Evolutionary conservation across 2,888 invertebrate species (phyloP).

Genomic region (Hololepta plana): DNA sequence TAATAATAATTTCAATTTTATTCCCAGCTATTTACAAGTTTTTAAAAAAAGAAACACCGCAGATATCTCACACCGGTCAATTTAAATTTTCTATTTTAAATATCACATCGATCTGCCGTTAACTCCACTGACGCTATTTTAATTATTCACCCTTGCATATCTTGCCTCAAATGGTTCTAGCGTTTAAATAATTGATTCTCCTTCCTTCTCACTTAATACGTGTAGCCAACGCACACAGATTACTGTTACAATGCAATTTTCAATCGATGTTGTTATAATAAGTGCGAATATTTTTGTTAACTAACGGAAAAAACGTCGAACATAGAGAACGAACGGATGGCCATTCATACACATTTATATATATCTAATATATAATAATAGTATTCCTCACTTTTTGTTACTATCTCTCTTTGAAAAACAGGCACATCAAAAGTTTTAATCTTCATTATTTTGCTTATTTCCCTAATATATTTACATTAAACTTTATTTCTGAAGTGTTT

Average conservation of each 20-base stretch:
- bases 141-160: no score
- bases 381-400: slow-evolving; percentile 4
- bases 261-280: no score
- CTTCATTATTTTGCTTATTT: slow-evolving; percentile 1
- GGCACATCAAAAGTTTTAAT: slow-evolving; percentile 7
- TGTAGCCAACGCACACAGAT: no score
- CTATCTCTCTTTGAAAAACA: slow-evolving; percentile 4
- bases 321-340: slow-evolving; percentile 13
- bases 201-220: no score
- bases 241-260: no score
- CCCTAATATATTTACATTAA: slow-evolving; percentile 1
- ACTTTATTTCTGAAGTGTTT: no score
- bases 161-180: no score
- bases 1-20: slow-evolving; percentile 8
- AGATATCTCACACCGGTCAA: no score
- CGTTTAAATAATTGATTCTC: no score
- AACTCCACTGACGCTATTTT: slow-evolving; percentile 13
- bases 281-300: no score
- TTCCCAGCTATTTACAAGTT: slow-evolving; percentile 11
- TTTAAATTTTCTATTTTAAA: slow-evolving; percentile 12
- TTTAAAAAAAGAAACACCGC: slow-evolving; percentile 11
- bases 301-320: slow-evolving; percentile 13
- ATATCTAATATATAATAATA: slow-evolving; percentile 7
- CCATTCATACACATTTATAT: slow-evolving; percentile 10
- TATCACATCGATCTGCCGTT: slow-evolving; percentile 18